Evolutionary conservation across 2,797 vertebrate genomes (phyloP).

Genomic region (Characodon lateralis): DNA sequence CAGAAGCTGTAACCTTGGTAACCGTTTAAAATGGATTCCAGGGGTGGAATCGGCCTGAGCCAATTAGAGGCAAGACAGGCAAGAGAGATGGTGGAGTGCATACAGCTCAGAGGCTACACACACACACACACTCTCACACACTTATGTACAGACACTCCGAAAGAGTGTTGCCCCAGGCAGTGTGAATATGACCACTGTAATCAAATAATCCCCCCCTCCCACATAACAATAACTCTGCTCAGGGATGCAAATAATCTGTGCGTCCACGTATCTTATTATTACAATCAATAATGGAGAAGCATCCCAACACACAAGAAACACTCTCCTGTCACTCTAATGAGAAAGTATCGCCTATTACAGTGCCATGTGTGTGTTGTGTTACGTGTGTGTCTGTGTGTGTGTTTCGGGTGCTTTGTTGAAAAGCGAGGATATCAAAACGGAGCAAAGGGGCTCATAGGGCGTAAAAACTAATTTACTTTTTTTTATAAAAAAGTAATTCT

Average conservation of each 20-base stretch:
- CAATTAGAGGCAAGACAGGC: slow-evolving; percentile 76
- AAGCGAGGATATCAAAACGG: slow-evolving; percentile 58
- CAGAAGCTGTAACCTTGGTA: slow-evolving; percentile 78
- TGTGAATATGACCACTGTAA: slow-evolving; percentile 76
- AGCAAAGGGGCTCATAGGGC: slow-evolving; percentile 63
- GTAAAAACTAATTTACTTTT: slow-evolving; percentile 69
- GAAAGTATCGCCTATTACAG: slow-evolving; percentile 68
- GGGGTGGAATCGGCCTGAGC: slow-evolving; percentile 71
- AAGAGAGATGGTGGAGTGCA: slow-evolving; percentile 64
- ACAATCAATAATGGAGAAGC: slow-evolving; percentile 80
- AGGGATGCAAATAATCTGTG: slow-evolving; percentile 83
- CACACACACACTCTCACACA: slow-evolving; percentile 11
- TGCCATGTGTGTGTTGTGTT: slow-evolving; percentile 31
- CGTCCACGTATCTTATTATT: slow-evolving; percentile 82
- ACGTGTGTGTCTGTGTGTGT: slow-evolving; percentile 14
- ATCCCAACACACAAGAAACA: slow-evolving; percentile 54
- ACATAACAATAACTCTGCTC: slow-evolving; percentile 82
- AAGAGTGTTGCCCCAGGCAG: slow-evolving; percentile 68
- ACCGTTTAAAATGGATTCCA: slow-evolving; percentile 78
- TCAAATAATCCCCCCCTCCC: slow-evolving; percentile 66
- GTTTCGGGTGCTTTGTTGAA: slow-evolving; percentile 29
- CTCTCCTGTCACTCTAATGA: slow-evolving; percentile 70
- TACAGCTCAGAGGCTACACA: slow-evolving; percentile 21
- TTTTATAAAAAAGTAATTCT: slow-evolving; percentile 54
- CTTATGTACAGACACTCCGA: slow-evolving; percentile 43